Base-by-base conservation (phyloP, 2,888 invertebrate genomes). In the Neuroscelio doddi region DNA sequence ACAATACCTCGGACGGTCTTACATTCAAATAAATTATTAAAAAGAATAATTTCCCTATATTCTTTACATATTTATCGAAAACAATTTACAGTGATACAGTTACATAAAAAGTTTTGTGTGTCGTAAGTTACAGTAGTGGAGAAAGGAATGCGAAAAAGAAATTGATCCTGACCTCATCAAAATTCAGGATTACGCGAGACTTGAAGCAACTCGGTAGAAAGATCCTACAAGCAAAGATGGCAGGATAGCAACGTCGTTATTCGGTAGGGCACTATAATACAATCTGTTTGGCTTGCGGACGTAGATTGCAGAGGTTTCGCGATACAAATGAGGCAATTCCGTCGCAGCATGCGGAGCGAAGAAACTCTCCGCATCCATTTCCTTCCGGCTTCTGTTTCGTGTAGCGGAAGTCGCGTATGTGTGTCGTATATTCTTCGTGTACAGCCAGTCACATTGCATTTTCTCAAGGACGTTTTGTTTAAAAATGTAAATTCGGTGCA, bases 291-390 rank as follows among this genome's bases (percentile, higher is more conserved):
- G 64, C 45, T 17, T 46, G 34, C 53, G 46, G 39, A 67, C 67
- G 59, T 47, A 61, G 55, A 64, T 67, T 62, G 50, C 58, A 24
- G 51, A 47, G 51, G 53, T 67, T 62, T 58, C 57, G 44, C 57
- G 64, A 71, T 74, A 72, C 64, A 69, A 73, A 76, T 70, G 71
- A 72, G 71, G 61, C 68, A 72, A 74, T 73, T 71, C 57, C 69
- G 56, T 57, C 62, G 61, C 42, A 51, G 57, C 68, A 62, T 61
- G 63, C 45, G 50, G 42, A 51, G 65, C 52, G 50, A 44, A 59
- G 51, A 57, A 63, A 49, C 41, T 56, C 56, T 52, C 42, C 30
- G 53, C 52, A 59, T 61, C 62, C 49, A 56, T 62, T 63, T 53
- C 41, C 59, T 47, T 47, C 49, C 55, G 30, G 59, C 24, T 64